Percentiles rank a stretch among this genome's conserved stretches.
These are phyloP conservation scores for Bugulina stolonifera DNA, from an alignment of 2,888 invertebrate genomes.

Conservation along the genomic window DNA sequence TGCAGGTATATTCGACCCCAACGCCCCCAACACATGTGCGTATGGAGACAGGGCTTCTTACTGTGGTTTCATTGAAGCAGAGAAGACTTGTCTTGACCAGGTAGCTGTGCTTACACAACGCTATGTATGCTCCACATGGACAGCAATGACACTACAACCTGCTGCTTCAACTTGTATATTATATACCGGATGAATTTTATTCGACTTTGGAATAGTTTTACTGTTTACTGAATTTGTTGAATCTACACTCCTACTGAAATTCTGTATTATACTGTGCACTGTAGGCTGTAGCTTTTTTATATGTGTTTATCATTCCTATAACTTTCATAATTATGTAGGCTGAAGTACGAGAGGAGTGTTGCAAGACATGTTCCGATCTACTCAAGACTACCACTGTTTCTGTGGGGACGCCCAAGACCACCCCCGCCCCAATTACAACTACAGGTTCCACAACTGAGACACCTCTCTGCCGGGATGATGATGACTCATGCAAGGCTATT, in stretches of 20 bases:
- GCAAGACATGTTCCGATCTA: neutral
- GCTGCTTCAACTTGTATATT: too few species aligned
- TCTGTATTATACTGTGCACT: too few species aligned
- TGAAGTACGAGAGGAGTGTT: neutral
- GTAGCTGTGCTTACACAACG: neutral
- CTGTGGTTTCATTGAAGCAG: neutral
- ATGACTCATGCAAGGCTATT: neutral
- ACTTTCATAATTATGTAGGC: too few species aligned
- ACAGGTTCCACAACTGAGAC: neutral
- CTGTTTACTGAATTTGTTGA: too few species aligned
- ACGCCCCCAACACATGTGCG: neutral
- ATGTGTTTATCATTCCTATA: too few species aligned
- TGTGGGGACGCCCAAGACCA: too few species aligned
- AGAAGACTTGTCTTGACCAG: neutral
- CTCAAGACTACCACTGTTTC: neutral
- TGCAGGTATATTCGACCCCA: neutral
- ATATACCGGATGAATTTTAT: too few species aligned
- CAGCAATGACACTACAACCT: too few species aligned
- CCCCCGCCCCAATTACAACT: neutral
- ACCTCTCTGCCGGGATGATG: neutral
- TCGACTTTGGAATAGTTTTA: too few species aligned
- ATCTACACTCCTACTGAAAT: too few species aligned
- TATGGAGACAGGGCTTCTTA: constrained; percentile 6
- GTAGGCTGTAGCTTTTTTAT: too few species aligned
- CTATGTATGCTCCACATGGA: too few species aligned